A percentile compares a stretch with the other conserved stretches of the same genome.
These are phyloP conservation scores for Acipenser oxyrinchus DNA, from an alignment of 2,797 vertebrate genomes.

Conservation along the genomic window DNA sequence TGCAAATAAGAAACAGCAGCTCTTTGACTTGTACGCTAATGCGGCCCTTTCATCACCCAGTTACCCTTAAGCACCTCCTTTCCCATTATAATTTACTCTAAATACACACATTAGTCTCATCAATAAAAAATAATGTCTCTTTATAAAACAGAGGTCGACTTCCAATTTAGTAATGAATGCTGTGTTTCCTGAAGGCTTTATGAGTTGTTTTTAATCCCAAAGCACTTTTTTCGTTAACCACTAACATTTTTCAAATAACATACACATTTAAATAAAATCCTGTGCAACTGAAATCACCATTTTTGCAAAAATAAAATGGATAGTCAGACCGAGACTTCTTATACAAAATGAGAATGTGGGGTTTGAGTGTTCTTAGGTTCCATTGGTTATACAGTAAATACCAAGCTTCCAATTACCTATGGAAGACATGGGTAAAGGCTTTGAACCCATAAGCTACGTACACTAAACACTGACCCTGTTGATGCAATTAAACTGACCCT, in stretches of 20 bases:
- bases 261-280: constrained; percentile 29
- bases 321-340: too few species aligned
- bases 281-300: too few species aligned
- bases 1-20: constrained; percentile 93
- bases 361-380: too few species aligned
- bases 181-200: constrained; percentile 34
- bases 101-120: constrained; percentile 91
- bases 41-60: constrained; percentile 86
- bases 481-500: neutral
- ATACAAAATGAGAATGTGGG: too few species aligned
- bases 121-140: constrained; percentile 83
- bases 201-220: constrained; percentile 39
- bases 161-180: constrained; percentile 50
- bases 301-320: too few species aligned
- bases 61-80: constrained; percentile 83
- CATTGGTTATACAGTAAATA: too few species aligned
- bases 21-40: constrained; percentile 72
- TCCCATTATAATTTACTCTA: constrained; percentile 84
- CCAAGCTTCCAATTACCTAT: neutral
- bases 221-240: constrained; percentile 13
- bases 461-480: neutral
- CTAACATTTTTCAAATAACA: constrained; percentile 28
- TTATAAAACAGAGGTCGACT: constrained; percentile 63
- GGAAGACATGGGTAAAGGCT: neutral
- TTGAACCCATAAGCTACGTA: neutral